Evolutionary conservation across 2,797 vertebrate genomes (phyloP).

Genomic region (Pteropus rufus): DNA sequence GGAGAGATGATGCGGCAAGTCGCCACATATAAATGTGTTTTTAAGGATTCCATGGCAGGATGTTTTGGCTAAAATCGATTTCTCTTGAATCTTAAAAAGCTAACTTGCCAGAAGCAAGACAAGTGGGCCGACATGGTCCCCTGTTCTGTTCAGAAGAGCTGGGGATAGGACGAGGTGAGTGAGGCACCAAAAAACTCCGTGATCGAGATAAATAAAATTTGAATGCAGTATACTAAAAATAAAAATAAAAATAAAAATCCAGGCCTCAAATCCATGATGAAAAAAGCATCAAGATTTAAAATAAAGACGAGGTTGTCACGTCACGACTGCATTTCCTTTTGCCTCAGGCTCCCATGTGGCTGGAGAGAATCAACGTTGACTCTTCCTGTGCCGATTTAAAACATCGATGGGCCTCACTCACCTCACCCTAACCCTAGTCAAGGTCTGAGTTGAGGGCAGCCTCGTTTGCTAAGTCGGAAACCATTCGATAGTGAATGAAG

Average conservation of each 20-base stretch:
- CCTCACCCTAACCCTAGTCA: too few species aligned
- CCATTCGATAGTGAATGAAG: background rate
- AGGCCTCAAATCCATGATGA: background rate
- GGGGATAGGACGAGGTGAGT: background rate
- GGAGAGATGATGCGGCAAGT: background rate
- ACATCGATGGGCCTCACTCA: background rate
- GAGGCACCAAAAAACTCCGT: fast-evolving
- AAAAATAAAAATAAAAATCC: background rate
- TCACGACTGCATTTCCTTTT: background rate
- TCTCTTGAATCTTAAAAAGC: background rate
- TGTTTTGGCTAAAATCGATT: background rate
- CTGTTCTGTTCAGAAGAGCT: background rate
- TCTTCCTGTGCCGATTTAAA: background rate
- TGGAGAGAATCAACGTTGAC: fast-evolving
- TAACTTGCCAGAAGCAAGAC: background rate
- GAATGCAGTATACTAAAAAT: background rate
- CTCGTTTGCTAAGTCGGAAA: background rate
- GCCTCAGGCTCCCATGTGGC: background rate
- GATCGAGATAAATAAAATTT: background rate
- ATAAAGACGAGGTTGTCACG: background rate
- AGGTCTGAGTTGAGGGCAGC: fast-evolving
- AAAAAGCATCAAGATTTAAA: background rate
- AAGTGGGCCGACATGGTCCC: fast-evolving
- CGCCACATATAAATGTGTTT: background rate
- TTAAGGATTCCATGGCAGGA: background rate